Percentiles rank a stretch among this genome's conserved stretches.
phyloP scores from a whole-genome alignment of 2,113 vertebrate genomes.

The Lates calcarifer region DNA sequence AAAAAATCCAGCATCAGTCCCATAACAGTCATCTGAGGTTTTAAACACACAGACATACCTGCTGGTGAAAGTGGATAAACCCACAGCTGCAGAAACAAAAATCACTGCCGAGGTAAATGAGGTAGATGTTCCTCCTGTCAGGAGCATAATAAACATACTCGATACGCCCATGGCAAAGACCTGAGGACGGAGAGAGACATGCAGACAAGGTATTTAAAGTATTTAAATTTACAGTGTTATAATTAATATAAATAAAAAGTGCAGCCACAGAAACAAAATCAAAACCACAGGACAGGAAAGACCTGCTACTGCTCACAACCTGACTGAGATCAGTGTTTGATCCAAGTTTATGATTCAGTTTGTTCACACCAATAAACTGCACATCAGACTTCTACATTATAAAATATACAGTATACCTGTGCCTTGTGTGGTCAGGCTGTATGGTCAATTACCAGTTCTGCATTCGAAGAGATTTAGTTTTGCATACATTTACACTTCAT shows the following conservation, averaged over 20 bases:
- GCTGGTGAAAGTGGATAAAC: slow-evolving; percentile 89
- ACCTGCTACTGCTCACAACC: no score
- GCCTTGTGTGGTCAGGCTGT: not conserved
- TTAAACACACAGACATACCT: slow-evolving; percentile 75
- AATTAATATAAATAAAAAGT: not conserved
- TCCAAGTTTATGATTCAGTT: no score
- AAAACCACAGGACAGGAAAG: no score
- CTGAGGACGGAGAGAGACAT: slow-evolving; percentile 70
- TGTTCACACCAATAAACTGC: no score
- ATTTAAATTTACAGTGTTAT: no score
- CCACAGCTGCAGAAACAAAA: slow-evolving; percentile 84
- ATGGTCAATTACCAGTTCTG: not conserved
- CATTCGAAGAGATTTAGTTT: no score
- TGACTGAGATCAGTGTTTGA: no score
- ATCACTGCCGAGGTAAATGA: slow-evolving; percentile 84
- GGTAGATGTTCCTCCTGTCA: slow-evolving; percentile 79
- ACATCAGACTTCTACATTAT: no score
- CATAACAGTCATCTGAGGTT: not conserved
- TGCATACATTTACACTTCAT: no score
- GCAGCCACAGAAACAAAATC: not conserved
- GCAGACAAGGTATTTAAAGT: not conserved
- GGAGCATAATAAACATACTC: slow-evolving; percentile 85
- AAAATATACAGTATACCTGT: no score
- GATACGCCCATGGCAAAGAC: slow-evolving; percentile 88
- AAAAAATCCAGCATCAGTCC: no score